Base-by-base conservation (phyloP, 2,888 invertebrate species). In the Laspeyria flexula region DNA sequence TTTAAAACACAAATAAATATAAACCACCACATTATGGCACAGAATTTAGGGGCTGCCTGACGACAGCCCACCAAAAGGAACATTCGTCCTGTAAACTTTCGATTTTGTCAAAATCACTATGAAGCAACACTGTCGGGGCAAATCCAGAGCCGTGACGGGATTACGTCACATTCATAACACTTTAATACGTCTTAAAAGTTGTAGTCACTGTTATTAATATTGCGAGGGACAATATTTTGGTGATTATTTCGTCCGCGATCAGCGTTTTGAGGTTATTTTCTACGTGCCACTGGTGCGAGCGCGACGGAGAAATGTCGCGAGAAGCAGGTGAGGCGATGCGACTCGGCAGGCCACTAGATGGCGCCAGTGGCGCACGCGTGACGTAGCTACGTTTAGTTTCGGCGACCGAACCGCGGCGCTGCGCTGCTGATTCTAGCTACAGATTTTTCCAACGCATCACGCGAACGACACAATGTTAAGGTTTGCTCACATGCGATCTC, bases 21-120 rank as follows among this genome's bases (percentile, higher is more conserved):
- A 81, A 88, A 90, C 88, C 88, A 92, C 92, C 91, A 93, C 92
- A 93, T 93, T 78, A 77, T 91, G 85, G 80, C 85, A 90, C 88
- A 79, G 75, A 81, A 87, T 87, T 90, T 88, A 84, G 87, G 90
- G 92, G 91, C 91, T 91, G 92, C 85, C 91, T 81, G 77, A 74
- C 79, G 90, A 92, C 92, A 92, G 91, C 92, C 92, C 92, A 85
- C 89, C 86, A 86, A 90, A 87, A 85, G 77, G 86, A 83, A 83
- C 88, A 87, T 86, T 84, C 81, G 88, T 86, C 83, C 83, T 83
- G 77, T 79, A 85, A 90, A 90, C 89, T 90, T 89, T 90, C 86
- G 83, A 82, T 86, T 85, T 86, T 77, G 75, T 63, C 73, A 81
- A 81, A 80, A 81, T 79, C 86, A 90, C 88, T 80, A 70, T 71